Base-by-base conservation (phyloP, 2,113 vertebrate genomes). In the Platysteira castanea region DNA sequence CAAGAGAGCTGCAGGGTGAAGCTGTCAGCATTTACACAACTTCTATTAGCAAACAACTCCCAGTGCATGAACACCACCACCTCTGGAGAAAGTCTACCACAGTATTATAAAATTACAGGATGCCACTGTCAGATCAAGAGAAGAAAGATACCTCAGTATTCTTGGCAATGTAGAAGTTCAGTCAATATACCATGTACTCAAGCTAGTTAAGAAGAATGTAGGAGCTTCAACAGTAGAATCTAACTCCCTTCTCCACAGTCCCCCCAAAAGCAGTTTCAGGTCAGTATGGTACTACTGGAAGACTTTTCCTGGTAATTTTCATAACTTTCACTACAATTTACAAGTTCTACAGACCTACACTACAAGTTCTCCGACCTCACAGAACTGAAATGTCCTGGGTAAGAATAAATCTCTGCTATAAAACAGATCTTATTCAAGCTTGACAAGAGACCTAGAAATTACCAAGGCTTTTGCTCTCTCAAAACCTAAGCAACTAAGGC, bases 51-150 rank as follows among this genome's bases (percentile, higher is more conserved):
- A 52, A 74, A 44, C 33, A 35, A n/a, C 37, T 52, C 11, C 8
- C 70, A 24, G 17, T 2, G n/a, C 1, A 1, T 1, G 6, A 71
- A 14, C 15, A 46, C 11, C 30, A n/a, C 18, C 33, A n/a, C n/a
- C n/a, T 54, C 70, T 61, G 23, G 5, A 53, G 41, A 42, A 80
- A 56, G 57, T 18, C 39, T 26, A 17, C 15, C 4, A 0, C 28
- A 33, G 13, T 23, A 27, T 23, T 14, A 49, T 31, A 50, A 16
- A 63, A 67, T 22, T 23, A 65, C 6, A 2, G 21, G 46, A 11
- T 42, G 35, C 24, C 3, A 10, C 2, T 56, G 28, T 19, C 39
- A 92, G 9, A 41, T 30, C 28, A 53, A 54, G n/a, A 44, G 4
- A 57, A 0, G 14, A 60, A 52, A 61, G 18, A 73, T n/a, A 68